Conservation (phyloP, 2,797 vertebrate species). For the Capromys pilorides region DNA sequence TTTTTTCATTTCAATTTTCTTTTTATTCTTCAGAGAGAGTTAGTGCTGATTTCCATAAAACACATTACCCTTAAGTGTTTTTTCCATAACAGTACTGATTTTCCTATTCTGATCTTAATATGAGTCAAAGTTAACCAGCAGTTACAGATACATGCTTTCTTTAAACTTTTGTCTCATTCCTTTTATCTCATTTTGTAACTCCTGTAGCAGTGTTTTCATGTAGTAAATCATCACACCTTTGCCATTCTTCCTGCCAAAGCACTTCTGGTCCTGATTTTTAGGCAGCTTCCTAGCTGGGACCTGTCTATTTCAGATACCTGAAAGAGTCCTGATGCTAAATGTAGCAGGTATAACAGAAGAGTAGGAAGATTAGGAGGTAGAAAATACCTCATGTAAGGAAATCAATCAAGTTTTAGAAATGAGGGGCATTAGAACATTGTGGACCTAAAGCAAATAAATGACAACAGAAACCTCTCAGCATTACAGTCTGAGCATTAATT, state of each 20-base stretch:
- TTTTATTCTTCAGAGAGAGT: slow-evolving; percentile 66
- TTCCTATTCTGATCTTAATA: slow-evolving; percentile 56
- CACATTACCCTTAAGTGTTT: slow-evolving; percentile 74
- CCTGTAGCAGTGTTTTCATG: slow-evolving; percentile 24
- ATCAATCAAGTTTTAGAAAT: slow-evolving; percentile 3
- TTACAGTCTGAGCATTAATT: neutral
- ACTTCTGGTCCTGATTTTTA: slow-evolving; percentile 35
- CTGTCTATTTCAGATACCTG: slow-evolving; percentile 38
- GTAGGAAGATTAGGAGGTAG: neutral
- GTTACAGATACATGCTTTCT: neutral
- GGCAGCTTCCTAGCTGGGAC: neutral
- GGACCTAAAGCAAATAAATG: slow-evolving; percentile 20
- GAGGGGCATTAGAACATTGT: neutral
- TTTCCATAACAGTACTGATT: slow-evolving; percentile 68
- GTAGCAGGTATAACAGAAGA: slow-evolving; percentile 10
- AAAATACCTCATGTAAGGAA: slow-evolving; percentile 12
- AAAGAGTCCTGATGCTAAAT: neutral
- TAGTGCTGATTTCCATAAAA: slow-evolving; percentile 80
- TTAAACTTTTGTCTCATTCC: slow-evolving; percentile 43
- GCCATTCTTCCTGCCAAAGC: neutral
- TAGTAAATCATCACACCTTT: slow-evolving; percentile 26
- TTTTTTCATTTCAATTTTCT: slow-evolving; percentile 77
- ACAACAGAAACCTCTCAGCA: neutral
- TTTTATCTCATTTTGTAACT: slow-evolving; percentile 60
- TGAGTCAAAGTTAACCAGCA: slow-evolving; percentile 64